A percentile compares a stretch with the other conserved stretches of the same genome.
These are phyloP conservation scores for Andricus quercusramuli DNA, from an alignment of 2,888 invertebrate species.

Conservation along the genomic window DNA sequence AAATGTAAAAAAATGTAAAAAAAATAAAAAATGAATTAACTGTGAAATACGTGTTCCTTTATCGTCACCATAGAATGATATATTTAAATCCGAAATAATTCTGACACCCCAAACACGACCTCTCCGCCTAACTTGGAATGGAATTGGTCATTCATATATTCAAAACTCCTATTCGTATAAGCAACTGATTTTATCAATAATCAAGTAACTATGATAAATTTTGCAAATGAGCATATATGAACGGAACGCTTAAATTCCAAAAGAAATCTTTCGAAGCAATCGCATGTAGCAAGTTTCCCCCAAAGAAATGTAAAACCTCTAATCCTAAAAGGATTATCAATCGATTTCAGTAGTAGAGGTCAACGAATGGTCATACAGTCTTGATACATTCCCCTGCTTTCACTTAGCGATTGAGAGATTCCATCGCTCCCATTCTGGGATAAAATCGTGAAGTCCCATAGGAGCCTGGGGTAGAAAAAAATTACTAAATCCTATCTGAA, in stretches of 20 bases:
- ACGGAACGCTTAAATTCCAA: not conserved
- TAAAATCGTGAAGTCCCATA: slow-evolving; percentile 30
- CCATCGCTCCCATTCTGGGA: slow-evolving; percentile 21
- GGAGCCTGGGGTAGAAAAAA: slow-evolving; percentile 56
- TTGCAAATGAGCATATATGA: not conserved
- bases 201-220: not conserved
- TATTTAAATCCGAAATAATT: too few species aligned
- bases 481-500: slow-evolving; percentile 69
- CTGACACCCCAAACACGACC: too few species aligned
- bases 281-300: not conserved
- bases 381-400: slow-evolving; percentile 27
- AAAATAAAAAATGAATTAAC: too few species aligned
- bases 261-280: not conserved
- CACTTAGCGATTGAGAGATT: slow-evolving; percentile 38
- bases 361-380: slow-evolving; percentile 26
- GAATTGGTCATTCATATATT: too few species aligned
- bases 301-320: not conserved
- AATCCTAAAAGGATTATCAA: not conserved
- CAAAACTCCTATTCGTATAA: too few species aligned
- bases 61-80: too few species aligned
- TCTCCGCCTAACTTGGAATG: too few species aligned
- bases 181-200: too few species aligned
- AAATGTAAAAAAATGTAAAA: too few species aligned
- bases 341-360: slow-evolving; percentile 19
- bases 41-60: too few species aligned